Percentiles rank a stretch among this genome's conserved stretches.
phyloP scores from a whole-genome alignment of 2,113 vertebrate species.

The Poeciliopsis turrubarensis region DNA sequence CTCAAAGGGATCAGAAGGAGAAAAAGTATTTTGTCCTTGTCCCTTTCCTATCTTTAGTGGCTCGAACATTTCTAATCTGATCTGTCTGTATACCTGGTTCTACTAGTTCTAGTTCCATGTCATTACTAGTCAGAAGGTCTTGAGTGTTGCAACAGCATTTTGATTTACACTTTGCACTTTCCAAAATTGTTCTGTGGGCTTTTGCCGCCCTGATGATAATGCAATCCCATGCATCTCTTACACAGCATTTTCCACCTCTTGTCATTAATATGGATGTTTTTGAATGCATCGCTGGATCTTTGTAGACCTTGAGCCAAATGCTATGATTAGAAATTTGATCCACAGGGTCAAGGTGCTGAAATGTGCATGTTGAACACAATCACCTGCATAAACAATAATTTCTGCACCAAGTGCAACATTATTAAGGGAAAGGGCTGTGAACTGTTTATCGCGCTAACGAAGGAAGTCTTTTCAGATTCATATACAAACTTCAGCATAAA shows the following conservation, averaged over 20 bases:
- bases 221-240: slow-evolving; percentile 4
- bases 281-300: slow-evolving; percentile 4
- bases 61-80: background rate
- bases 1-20: slow-evolving; percentile 24
- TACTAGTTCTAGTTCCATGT: background rate
- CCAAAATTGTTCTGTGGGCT: slow-evolving; percentile 10
- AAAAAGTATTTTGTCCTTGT: slow-evolving; percentile 4
- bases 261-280: slow-evolving; percentile 36
- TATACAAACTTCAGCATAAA: background rate
- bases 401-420: background rate
- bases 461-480: background rate
- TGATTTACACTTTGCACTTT: slow-evolving; percentile 9
- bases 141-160: background rate
- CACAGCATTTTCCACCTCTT: slow-evolving; percentile 13
- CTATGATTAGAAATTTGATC: slow-evolving; percentile 13
- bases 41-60: slow-evolving; percentile 4
- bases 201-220: slow-evolving; percentile 17
- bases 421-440: background rate
- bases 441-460: background rate
- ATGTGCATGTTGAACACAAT: slow-evolving; percentile 9
- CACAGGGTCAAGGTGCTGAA: slow-evolving; percentile 24
- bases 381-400: background rate
- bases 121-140: slow-evolving; percentile 5
- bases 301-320: background rate
- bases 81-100: background rate